phyloP scores from a whole-genome alignment of 2,113 vertebrate species.

The Brachyistius frenatus region DNA sequence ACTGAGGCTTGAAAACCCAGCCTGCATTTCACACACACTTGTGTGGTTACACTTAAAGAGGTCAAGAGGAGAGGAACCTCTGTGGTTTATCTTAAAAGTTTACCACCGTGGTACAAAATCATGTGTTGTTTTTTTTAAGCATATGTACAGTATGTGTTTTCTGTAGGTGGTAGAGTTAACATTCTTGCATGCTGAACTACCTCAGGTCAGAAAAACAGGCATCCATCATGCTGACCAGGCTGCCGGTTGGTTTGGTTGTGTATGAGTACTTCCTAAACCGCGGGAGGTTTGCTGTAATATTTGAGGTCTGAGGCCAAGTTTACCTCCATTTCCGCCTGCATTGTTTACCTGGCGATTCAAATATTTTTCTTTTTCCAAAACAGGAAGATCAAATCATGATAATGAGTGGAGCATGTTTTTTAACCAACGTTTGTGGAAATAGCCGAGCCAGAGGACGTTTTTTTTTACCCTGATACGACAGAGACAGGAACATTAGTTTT shows the following conservation, averaged over 20 bases:
- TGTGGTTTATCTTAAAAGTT: slow-evolving; percentile 54
- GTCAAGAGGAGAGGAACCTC: slow-evolving; percentile 60
- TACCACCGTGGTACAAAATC: slow-evolving; percentile 38
- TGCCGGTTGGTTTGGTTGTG: slow-evolving; percentile 43
- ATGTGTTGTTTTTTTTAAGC: slow-evolving; percentile 33
- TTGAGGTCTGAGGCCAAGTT: slow-evolving; percentile 52
- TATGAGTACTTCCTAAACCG: slow-evolving; percentile 50
- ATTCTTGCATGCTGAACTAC: slow-evolving; percentile 40
- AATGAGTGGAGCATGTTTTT: not conserved
- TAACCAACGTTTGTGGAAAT: slow-evolving; percentile 13
- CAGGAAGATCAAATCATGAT: slow-evolving; percentile 43
- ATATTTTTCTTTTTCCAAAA: slow-evolving; percentile 28
- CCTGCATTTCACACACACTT: slow-evolving; percentile 62
- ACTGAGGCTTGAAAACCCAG: slow-evolving; percentile 24
- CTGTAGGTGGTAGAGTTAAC: slow-evolving; percentile 63
- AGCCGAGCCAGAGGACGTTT: slow-evolving; percentile 23
- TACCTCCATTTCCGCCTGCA: not conserved
- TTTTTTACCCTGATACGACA: not conserved
- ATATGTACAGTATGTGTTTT: slow-evolving; percentile 14
- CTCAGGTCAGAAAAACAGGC: slow-evolving; percentile 48
- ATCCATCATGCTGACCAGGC: slow-evolving; percentile 46
- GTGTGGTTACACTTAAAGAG: slow-evolving; percentile 43
- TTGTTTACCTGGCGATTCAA: slow-evolving; percentile 57
- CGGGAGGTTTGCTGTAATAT: slow-evolving; percentile 25
- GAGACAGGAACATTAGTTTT: not conserved